Conservation (phyloP, 2,888 invertebrate genomes). For the Rhyacophila evoluta region DNA sequence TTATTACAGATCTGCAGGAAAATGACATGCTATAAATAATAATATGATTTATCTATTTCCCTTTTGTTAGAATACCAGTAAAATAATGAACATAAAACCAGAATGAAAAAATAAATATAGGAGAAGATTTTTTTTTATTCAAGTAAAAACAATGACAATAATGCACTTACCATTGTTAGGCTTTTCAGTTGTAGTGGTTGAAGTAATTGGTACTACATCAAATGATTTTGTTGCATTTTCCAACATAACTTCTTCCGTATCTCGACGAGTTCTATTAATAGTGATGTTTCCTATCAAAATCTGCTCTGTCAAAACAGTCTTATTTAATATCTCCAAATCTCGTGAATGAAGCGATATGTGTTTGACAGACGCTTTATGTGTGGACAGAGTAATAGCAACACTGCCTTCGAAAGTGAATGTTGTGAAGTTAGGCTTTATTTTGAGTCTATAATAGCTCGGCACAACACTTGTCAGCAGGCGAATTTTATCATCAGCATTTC, state of each 20-base stretch:
- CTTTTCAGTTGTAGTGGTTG: neutral
- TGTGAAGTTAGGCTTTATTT: conserved; percentile 68
- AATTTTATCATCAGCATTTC: conserved; percentile 45
- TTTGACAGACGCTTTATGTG: conserved; percentile 60
- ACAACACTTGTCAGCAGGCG: conserved; percentile 65
- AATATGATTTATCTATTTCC: too few relatives aligned
- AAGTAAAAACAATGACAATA: neutral
- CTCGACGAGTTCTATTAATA: conserved; percentile 59
- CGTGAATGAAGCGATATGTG: conserved; percentile 70
- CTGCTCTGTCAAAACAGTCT: conserved; percentile 65
- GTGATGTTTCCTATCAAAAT: conserved; percentile 56
- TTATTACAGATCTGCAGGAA: too few relatives aligned
- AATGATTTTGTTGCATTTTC: neutral
- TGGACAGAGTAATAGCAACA: conserved; percentile 66
- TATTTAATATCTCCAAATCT: conserved; percentile 62
- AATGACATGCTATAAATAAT: too few relatives aligned
- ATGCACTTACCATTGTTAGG: neutral
- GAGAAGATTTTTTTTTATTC: too few relatives aligned
- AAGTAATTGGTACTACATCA: neutral
- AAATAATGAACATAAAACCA: too few relatives aligned
- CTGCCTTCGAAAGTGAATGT: conserved; percentile 64
- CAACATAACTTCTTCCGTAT: neutral
- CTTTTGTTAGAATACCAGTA: too few relatives aligned
- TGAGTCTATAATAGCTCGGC: conserved; percentile 72
- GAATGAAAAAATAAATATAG: too few relatives aligned